These are phyloP conservation scores for Nephotettix cincticeps DNA, from an alignment of 1,140 invertebrate species.

Conservation along the genomic window DNA sequence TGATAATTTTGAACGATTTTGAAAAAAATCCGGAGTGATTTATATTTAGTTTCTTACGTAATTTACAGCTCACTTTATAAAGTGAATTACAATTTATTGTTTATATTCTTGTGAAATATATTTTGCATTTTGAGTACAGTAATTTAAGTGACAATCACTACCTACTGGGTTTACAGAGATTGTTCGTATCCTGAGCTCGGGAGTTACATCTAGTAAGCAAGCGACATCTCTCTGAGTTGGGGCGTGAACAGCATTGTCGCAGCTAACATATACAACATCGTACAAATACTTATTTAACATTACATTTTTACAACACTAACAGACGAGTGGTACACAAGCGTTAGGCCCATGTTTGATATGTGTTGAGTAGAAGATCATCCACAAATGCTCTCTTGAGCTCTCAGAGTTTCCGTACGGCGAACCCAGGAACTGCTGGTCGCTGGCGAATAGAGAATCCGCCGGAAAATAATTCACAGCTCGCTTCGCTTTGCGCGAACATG, in stretches of 20 bases:
- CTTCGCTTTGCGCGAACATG: not conserved
- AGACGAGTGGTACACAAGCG: not conserved
- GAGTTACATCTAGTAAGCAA: no score
- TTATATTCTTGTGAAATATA: no score
- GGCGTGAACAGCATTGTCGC: not conserved
- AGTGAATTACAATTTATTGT: no score
- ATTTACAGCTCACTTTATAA: no score
- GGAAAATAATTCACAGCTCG: not conserved
- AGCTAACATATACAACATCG: slow-evolving; percentile 5
- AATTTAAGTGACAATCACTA: no score
- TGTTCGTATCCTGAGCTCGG: no score
- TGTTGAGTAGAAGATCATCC: not conserved
- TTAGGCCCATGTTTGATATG: slow-evolving; percentile 20
- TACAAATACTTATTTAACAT: slow-evolving; percentile 13
- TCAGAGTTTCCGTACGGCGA: not conserved
- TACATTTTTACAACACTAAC: slow-evolving; percentile 21
- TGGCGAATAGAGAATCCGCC: not conserved
- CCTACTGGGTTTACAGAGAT: no score
- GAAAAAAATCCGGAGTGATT: no score
- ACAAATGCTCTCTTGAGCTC: not conserved
- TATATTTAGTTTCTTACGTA: no score
- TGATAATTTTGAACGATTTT: no score
- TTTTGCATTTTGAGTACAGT: no score
- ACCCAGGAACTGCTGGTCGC: not conserved
- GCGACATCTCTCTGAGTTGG: no score